Evolutionary conservation across 2,888 invertebrate species (phyloP).

Genomic region (Cosmia trapezina): DNA sequence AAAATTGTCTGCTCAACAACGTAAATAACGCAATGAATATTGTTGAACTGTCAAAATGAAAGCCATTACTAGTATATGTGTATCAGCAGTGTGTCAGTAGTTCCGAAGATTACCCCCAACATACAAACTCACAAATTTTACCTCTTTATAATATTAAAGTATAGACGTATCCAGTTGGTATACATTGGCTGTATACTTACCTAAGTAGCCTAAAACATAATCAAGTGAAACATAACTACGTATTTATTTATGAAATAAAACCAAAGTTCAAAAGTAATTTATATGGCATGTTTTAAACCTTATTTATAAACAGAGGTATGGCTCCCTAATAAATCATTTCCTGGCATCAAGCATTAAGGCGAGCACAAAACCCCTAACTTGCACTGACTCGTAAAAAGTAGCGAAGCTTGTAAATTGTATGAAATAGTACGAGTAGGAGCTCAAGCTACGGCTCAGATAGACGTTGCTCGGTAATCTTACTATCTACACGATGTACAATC

Average conservation of each 20-base stretch:
- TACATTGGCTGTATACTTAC: neutral
- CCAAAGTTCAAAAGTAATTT: neutral
- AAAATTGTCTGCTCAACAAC: no score
- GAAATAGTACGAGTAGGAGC: conserved; percentile 22
- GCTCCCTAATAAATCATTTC: conserved; percentile 25
- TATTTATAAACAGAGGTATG: conserved; percentile 13
- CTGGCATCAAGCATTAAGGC: conserved; percentile 11
- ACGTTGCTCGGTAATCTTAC: conserved; percentile 20
- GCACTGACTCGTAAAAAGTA: conserved; percentile 41
- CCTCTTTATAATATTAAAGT: neutral
- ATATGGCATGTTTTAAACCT: neutral
- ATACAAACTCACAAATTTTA: neutral
- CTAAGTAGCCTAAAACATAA: neutral
- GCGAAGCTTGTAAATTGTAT: conserved; percentile 36
- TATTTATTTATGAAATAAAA: conserved; percentile 4
- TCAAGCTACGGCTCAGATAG: conserved; percentile 6
- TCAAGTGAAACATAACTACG: no score
- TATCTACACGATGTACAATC: conserved; percentile 22
- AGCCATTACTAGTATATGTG: no score
- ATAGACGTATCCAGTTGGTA: no score
- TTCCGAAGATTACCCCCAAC: neutral
- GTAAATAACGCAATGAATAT: no score
- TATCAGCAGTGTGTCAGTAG: no score
- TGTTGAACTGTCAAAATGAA: no score
- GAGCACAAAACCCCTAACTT: conserved; percentile 19